These are phyloP conservation scores for Halcyon smyrnensis DNA, from an alignment of 2,797 vertebrate species.

Conservation along the genomic window DNA sequence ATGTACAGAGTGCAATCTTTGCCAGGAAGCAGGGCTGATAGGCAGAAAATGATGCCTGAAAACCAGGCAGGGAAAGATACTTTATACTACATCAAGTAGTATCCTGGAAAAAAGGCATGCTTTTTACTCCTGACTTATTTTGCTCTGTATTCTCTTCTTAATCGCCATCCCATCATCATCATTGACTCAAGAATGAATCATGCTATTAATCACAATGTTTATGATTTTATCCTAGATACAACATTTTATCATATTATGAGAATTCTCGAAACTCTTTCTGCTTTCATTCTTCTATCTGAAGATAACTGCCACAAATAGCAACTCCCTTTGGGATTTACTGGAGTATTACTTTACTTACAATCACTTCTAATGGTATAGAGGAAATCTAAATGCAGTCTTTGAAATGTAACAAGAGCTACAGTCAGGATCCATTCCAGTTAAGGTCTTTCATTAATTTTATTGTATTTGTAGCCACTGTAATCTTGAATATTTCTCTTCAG, in stretches of 20 bases:
- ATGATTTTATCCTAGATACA: slow-evolving; percentile 17
- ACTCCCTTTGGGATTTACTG: not conserved
- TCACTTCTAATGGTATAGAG: not conserved
- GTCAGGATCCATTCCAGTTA: not conserved
- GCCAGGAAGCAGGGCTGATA: not conserved
- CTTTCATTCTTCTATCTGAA: not conserved
- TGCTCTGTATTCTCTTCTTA: not conserved
- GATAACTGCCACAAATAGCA: not conserved
- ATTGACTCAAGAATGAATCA: not conserved
- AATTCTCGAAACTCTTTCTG: not conserved
- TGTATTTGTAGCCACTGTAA: not conserved
- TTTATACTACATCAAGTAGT: not conserved
- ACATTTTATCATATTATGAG: not conserved
- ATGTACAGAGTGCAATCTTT: not conserved
- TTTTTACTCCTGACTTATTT: not conserved
- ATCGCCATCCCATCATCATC: not conserved
- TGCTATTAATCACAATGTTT: not conserved
- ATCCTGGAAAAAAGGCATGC: not conserved
- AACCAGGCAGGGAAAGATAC: not conserved
- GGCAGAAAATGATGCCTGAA: not conserved
- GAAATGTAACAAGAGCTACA: not conserved
- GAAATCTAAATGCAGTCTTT: slow-evolving; percentile 17
- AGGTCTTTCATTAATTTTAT: not conserved
- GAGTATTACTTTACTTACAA: slow-evolving; percentile 18
- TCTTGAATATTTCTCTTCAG: not conserved